Evolutionary conservation across 2,797 vertebrate species (phyloP), one percentile per base, ranked within the genome.

Genomic region (Carapus acus): DNA sequence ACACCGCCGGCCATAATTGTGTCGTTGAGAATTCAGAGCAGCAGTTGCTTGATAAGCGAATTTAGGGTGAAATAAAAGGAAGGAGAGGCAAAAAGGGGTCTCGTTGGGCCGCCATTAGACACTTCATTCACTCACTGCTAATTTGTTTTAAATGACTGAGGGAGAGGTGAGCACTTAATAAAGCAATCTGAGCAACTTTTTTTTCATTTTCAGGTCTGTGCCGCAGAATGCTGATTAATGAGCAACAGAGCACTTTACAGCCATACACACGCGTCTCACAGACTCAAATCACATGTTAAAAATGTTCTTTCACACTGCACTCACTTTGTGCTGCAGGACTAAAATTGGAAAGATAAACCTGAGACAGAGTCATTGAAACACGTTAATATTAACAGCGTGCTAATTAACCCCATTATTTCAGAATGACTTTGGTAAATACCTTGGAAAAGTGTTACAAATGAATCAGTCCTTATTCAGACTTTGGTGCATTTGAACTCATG

Each of bases 21-120:
- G 84, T 88, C 85, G 83, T 86, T 82, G 84, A 86, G 86, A 87
- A 87, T 88, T 88, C 84, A 85, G 83, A 88, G 86, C 85, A 83
- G 81, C 59, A 74, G 77, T 80, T 83, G 83, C 84, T 86, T 84
- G 85, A 87, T 85, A 87, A 88, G 85, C 85, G 80, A 87, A 85
- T 87, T 85, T 84, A 81, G 80, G 82, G 79, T 83, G 77, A 79
- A 84, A 83, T 81, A 80, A 84, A 83, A 82, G 59, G 43, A 78
- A 76, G 55, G 48, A 68, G 65, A 68, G 41, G 78, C 66, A 74
- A 69, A 78, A 39, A 55, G 59, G 67, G 62, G 70, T 83, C 73
- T 83, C 54, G 54, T 76, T 57, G 71, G 82, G 77, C 77, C 70
- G 67, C 78, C 77, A 80, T 86, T 78, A 85, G 79, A 82, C 79